Evolutionary conservation across 2,113 vertebrate species (phyloP), one percentile per base, ranked within the genome.

Genomic region (Pseudorectes ferrugineus): DNA sequence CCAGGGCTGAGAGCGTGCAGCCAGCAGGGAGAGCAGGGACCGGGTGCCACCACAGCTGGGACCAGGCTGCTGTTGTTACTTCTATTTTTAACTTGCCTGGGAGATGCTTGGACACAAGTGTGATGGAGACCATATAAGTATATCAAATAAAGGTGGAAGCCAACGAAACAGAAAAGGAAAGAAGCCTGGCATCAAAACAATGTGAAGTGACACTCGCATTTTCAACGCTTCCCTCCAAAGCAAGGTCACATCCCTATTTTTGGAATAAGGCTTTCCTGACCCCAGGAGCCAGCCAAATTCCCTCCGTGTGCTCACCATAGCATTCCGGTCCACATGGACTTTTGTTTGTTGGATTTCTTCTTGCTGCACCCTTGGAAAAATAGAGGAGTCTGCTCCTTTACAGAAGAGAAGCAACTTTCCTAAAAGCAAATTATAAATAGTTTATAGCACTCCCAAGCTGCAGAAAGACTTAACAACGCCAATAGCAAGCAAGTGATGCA

Each of bases 311-410:
- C 98, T 92, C 97, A 99, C 99, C 97, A 98, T 96, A 38, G 99
- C 99, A 49, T 99, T 99, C 51, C 98, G 98, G 85, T 99, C 99
- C 92, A 99, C 99, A 0, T 99, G 98, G 83, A 96, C 95, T 93
- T 98, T 99, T 14, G 99, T 99, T 94, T 96, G 96, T 18, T 99
- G 98, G 54, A 99, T 98, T 95, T 99, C 99, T 61, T 99, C 98
- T 94, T 96, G 98, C 81, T 96, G 98, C 76, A 99, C 99, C 49
- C 99, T 98, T 40, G 99, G 98, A 66, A 99, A 99, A 97, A 99
- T 96, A 21, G 99, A 99, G 10, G 99, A 99, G 97, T 99, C 99
- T 17, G 99, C 99, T 94, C 99, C 99, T 97, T 99, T 99, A 92
- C 99, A 99, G 97, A 99, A 99, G 58, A 99, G 98, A 96, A 99